These are phyloP conservation scores for Gobius niger DNA, from an alignment of 2,113 vertebrate genomes.

Conservation along the genomic window DNA sequence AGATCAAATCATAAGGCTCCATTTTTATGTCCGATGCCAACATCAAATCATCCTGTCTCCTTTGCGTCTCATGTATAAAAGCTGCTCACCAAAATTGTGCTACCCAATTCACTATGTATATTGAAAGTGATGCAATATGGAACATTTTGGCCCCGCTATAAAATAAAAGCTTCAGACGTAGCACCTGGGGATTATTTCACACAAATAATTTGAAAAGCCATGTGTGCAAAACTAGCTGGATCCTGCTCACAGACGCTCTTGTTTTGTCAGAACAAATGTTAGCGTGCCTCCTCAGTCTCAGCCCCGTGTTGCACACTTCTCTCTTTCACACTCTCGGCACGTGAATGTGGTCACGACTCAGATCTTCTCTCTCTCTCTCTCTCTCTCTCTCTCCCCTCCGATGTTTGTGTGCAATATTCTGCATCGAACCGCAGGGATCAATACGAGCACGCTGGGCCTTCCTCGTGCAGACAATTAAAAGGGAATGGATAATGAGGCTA, in stretches of 20 bases:
- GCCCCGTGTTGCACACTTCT: background rate
- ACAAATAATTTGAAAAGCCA: background rate
- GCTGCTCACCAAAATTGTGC: too few relatives aligned
- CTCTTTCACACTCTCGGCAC: constrained; percentile 21
- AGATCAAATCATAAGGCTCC: too few relatives aligned
- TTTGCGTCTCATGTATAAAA: too few relatives aligned
- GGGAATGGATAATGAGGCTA: constrained; percentile 74
- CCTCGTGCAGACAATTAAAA: constrained; percentile 71
- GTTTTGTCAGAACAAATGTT: constrained; percentile 26
- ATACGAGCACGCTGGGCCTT: constrained; percentile 45
- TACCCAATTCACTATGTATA: too few relatives aligned
- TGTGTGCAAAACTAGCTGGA: constrained; percentile 23
- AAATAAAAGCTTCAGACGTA: too few relatives aligned
- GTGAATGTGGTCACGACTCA: constrained; percentile 50
- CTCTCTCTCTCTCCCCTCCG: background rate
- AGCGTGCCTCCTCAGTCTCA: constrained; percentile 35
- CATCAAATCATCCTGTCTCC: too few relatives aligned
- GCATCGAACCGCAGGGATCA: constrained; percentile 58
- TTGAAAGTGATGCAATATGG: too few relatives aligned
- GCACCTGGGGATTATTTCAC: too few relatives aligned
- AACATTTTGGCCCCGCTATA: too few relatives aligned
- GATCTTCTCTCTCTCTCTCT: background rate
- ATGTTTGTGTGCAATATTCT: constrained; percentile 48
- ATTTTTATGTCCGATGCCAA: too few relatives aligned
- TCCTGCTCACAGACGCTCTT: constrained; percentile 25